Evolutionary conservation across 1,140 invertebrate species (phyloP).

Genomic region (Leptinotarsa lineolata): DNA sequence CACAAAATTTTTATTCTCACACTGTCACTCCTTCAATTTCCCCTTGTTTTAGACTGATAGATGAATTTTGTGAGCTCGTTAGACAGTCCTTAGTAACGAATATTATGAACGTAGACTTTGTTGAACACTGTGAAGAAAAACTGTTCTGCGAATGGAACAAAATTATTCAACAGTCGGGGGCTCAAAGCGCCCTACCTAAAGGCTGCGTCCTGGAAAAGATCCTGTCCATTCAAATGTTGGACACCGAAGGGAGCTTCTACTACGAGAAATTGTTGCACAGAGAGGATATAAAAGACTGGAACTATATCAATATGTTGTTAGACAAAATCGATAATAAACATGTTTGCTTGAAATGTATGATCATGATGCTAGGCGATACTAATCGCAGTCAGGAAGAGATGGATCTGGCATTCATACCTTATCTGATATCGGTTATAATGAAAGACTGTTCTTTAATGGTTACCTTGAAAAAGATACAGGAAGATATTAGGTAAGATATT

Average conservation of each 20-base stretch:
- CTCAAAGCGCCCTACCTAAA: constrained; percentile 34
- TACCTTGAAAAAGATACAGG: constrained; percentile 42
- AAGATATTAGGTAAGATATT: constrained; percentile 32
- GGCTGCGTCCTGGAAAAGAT: constrained; percentile 48
- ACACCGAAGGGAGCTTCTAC: constrained; percentile 43
- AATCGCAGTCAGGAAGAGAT: constrained; percentile 27
- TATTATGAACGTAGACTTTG: constrained; percentile 27
- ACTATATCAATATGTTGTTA: constrained; percentile 44
- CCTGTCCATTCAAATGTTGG: constrained; percentile 49
- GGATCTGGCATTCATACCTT: constrained; percentile 45
- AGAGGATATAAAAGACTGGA: constrained; percentile 35
- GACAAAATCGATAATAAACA: constrained; percentile 32
- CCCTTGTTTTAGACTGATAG: constrained; percentile 39
- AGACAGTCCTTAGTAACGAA: constrained; percentile 36
- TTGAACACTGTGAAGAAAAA: constrained; percentile 31
- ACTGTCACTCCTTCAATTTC: too few relatives aligned
- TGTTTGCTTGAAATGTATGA: constrained; percentile 40
- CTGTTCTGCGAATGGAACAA: constrained; percentile 36
- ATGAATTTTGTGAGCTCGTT: constrained; percentile 44
- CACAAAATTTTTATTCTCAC: background rate
- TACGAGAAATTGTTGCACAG: constrained; percentile 43
- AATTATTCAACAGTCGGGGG: constrained; percentile 29
- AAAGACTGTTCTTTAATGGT: constrained; percentile 53
- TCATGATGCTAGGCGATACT: constrained; percentile 33
- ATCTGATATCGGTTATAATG: constrained; percentile 48